phyloP scores from a whole-genome alignment of 2,113 vertebrate genomes.

The Neoarius graeffei region DNA sequence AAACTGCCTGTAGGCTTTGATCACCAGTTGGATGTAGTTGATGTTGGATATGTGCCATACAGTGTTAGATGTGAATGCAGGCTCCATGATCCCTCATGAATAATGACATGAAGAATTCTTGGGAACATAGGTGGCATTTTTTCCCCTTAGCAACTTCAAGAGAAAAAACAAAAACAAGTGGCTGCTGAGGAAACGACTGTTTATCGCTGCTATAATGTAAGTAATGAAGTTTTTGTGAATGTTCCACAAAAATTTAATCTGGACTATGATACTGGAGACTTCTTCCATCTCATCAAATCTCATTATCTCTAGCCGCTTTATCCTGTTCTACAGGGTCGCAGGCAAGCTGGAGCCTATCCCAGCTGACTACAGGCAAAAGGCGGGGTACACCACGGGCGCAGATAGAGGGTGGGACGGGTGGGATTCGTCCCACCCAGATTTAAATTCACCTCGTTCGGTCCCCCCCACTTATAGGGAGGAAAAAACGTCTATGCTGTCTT shows the following conservation, averaged over 20 bases:
- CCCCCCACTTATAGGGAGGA: too few species aligned
- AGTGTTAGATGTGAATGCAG: conserved; percentile 55
- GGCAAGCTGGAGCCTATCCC: too few species aligned
- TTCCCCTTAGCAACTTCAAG: not conserved
- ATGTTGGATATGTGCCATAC: conserved; percentile 53
- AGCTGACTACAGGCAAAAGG: too few species aligned
- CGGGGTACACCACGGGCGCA: too few species aligned
- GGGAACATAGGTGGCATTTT: not conserved
- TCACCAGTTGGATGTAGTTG: conserved; percentile 51
- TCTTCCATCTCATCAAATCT: too few species aligned
- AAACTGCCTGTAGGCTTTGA: conserved; percentile 60
- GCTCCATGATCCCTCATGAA: conserved; percentile 6
- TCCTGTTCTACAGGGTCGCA: too few species aligned
- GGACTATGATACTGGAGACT: not conserved
- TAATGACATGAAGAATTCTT: not conserved
- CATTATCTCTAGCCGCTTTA: too few species aligned
- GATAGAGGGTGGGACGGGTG: too few species aligned
- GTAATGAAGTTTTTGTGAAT: not conserved
- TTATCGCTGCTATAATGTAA: not conserved
- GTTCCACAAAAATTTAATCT: not conserved
- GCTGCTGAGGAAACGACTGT: not conserved
- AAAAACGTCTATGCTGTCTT: too few species aligned
- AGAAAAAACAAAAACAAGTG: not conserved
- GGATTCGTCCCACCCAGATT: too few species aligned
- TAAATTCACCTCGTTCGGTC: too few species aligned